These are phyloP conservation scores for Lophura swinhoii DNA, from an alignment of 2,797 vertebrate genomes.

Conservation along the genomic window DNA sequence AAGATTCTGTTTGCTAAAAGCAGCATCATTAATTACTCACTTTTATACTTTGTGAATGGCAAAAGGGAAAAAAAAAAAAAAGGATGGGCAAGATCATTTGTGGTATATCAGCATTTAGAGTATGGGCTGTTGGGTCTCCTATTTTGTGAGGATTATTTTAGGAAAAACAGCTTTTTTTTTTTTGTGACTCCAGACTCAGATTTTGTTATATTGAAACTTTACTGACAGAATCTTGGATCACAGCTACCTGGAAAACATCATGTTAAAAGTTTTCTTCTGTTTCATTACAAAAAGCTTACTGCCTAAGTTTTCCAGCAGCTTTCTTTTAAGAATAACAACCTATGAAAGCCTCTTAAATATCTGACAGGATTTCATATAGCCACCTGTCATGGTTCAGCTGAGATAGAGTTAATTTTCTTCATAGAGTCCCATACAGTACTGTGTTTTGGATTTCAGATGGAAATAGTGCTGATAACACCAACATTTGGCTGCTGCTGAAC, in stretches of 20 bases:
- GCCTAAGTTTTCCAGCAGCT: background rate
- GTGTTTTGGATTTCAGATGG: background rate
- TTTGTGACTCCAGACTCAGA: background rate
- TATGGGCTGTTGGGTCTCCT: background rate
- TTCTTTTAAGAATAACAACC: constrained; percentile 7
- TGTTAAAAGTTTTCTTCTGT: too few relatives aligned
- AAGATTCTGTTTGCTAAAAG: background rate
- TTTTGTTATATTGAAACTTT: background rate
- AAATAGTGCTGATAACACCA: background rate
- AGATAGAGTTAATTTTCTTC: background rate
- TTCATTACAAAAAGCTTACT: background rate
- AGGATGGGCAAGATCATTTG: background rate
- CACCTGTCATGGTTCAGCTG: background rate
- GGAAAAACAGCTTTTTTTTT: background rate
- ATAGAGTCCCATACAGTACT: background rate
- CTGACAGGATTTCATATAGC: background rate
- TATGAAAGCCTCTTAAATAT: background rate
- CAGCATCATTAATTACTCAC: background rate
- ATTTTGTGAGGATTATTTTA: background rate
- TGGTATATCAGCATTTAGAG: background rate
- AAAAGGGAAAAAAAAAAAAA: background rate
- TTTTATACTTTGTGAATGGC: background rate
- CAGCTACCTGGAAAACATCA: background rate
- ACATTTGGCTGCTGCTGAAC: background rate
- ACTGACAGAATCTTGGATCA: background rate